phyloP scores from a whole-genome alignment of 2,888 invertebrate genomes.

The Drosophila mimica region DNA sequence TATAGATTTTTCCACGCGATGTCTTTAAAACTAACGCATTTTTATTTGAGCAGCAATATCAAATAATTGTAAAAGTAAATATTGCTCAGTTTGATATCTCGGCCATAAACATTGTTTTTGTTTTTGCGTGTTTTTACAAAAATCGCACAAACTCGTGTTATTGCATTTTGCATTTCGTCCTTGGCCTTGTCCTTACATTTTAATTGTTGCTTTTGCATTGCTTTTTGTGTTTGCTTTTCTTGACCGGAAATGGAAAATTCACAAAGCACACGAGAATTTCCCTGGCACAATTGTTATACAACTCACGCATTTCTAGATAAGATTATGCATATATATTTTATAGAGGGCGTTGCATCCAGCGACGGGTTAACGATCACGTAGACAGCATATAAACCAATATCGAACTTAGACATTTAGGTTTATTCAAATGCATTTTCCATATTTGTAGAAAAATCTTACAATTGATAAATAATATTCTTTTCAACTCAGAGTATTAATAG shows the following conservation, averaged over 20 bases:
- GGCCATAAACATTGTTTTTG: neutral
- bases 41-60: neutral
- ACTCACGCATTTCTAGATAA: conserved; percentile 37
- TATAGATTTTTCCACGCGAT: conserved; percentile 61
- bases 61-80: neutral
- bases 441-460: neutral
- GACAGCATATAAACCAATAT: conserved; percentile 15
- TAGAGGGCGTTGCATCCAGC: conserved; percentile 25
- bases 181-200: conserved; percentile 39
- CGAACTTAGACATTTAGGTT: neutral
- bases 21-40: neutral
- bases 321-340: conserved; percentile 34
- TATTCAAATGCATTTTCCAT: neutral
- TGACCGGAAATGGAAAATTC: neutral
- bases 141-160: conserved; percentile 1
- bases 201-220: neutral
- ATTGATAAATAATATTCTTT: neutral
- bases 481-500: neutral
- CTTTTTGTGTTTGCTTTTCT: conserved; percentile 2
- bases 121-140: neutral
- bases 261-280: conserved; percentile 13
- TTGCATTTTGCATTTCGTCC: conserved; percentile 15
- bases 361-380: conserved; percentile 59
- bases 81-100: neutral
- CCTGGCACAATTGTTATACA: conserved; percentile 41